Percentiles rank a stretch among this genome's conserved stretches.
These are phyloP conservation scores for Pyralis farinalis DNA, from an alignment of 2,888 invertebrate genomes.

Conservation along the genomic window DNA sequence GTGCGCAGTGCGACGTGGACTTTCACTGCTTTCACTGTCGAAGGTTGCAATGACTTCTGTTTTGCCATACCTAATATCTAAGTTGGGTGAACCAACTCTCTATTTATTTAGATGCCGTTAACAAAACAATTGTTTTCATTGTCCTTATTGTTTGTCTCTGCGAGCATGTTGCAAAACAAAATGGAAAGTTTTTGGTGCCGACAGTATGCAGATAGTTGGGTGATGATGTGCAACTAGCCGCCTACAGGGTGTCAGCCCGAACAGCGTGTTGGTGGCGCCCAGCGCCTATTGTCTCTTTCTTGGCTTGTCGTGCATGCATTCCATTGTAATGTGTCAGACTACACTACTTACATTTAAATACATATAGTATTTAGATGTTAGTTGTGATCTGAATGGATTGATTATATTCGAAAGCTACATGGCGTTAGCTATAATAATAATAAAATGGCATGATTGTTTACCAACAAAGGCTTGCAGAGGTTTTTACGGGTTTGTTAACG, in stretches of 20 bases:
- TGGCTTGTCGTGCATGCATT: not conserved
- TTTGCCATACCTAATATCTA: constrained; percentile 42
- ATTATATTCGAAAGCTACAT: no score
- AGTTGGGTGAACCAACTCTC: constrained; percentile 53
- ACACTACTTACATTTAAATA: no score
- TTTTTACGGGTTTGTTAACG: no score
- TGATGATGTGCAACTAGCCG: constrained; percentile 69
- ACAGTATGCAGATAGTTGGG: constrained; percentile 55
- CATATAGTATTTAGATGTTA: no score
- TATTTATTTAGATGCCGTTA: constrained; percentile 68
- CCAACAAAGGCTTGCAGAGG: no score
- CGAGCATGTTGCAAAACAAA: constrained; percentile 57
- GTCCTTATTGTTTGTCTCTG: constrained; percentile 53
- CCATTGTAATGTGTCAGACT: not conserved
- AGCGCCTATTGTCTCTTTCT: constrained; percentile 20
- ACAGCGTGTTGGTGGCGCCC: constrained; percentile 62
- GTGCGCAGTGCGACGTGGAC: constrained; percentile 39
- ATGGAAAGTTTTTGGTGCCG: constrained; percentile 65
- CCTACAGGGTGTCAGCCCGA: constrained; percentile 56
- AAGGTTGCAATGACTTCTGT: constrained; percentile 51
- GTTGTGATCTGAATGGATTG: no score
- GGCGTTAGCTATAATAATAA: no score
- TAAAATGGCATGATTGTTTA: no score
- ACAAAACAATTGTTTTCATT: constrained; percentile 63
- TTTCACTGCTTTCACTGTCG: constrained; percentile 77